Percentiles rank a stretch among this genome's conserved stretches.
Conservation (phyloP, 2,888 invertebrate species). For the Latrodectus hesperus region DNA sequence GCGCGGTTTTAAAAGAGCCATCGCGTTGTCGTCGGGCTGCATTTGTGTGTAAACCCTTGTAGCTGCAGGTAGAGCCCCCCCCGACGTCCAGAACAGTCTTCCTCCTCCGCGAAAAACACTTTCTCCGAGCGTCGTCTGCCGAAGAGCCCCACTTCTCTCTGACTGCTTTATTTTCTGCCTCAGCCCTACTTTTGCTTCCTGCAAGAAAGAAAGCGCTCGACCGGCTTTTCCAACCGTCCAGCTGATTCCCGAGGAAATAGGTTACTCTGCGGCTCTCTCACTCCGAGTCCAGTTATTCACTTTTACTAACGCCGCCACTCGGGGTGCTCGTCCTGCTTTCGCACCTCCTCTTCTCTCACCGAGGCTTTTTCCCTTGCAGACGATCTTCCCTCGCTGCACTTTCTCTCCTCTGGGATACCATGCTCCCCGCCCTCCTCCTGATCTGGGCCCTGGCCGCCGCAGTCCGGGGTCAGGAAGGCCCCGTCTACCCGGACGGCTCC, state of each 20-base stretch:
- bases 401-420: too few species aligned
- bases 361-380: background rate
- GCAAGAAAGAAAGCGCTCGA: constrained; percentile 22
- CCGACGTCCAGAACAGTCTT: background rate
- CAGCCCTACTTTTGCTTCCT: constrained; percentile 56
- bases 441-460: constrained; percentile 1
- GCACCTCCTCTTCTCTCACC: constrained; percentile 3
- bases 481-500: constrained; percentile 69
- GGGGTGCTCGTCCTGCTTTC: constrained; percentile 44
- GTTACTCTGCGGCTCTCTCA: constrained; percentile 62
- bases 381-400: background rate
- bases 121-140: constrained; percentile 38
- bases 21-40: constrained; percentile 29
- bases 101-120: constrained; percentile 19
- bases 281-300: constrained; percentile 62
- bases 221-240: constrained; percentile 46
- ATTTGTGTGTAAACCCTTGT: constrained; percentile 29
- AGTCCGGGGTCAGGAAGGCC: constrained; percentile 31
- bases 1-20: constrained; percentile 67
- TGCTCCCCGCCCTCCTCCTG: constrained; percentile 17
- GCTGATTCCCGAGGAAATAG: constrained; percentile 67
- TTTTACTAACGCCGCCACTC: constrained; percentile 50
- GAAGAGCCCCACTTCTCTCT: constrained; percentile 7
- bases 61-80: constrained; percentile 7
- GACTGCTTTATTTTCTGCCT: constrained; percentile 29